phyloP scores from a whole-genome alignment of 1,140 invertebrate genomes.

The Sitobion miscanthi region DNA sequence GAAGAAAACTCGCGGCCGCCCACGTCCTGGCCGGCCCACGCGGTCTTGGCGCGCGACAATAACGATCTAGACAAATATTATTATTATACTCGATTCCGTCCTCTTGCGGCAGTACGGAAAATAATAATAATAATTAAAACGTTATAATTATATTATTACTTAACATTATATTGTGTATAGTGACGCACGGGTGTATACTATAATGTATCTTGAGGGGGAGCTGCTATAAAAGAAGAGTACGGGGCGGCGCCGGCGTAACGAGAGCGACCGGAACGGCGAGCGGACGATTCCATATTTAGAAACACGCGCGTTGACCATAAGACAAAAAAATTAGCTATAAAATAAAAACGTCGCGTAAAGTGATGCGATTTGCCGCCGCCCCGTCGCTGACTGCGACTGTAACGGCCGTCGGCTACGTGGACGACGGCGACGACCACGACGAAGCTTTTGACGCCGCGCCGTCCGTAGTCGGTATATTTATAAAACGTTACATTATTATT shows the following conservation, averaged over 20 bases:
- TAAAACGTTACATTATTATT: conserved; percentile 11
- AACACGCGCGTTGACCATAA: conserved; percentile 6
- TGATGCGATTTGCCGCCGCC: not conserved
- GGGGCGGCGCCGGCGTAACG: not conserved
- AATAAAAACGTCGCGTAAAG: not conserved
- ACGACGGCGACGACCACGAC: not conserved
- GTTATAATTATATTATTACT: not conserved
- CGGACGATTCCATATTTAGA: conserved; percentile 22
- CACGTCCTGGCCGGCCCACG: not conserved
- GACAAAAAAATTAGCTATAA: not conserved
- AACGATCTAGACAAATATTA: not conserved
- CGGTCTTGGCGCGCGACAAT: not conserved
- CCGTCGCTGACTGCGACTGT: not conserved
- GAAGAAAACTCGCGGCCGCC: not conserved
- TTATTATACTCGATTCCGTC: not conserved
- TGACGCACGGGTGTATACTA: not conserved
- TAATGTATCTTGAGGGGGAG: not conserved
- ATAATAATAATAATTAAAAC: not conserved
- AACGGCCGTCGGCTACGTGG: not conserved
- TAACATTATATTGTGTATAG: not conserved
- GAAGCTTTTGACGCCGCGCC: not conserved
- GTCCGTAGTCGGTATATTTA: not conserved
- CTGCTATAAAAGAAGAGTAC: not conserved
- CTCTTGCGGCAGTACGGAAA: not conserved
- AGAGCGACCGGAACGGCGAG: not conserved